phyloP scores from a whole-genome alignment of 2,888 invertebrate species.

The Glomeris marginata region DNA sequence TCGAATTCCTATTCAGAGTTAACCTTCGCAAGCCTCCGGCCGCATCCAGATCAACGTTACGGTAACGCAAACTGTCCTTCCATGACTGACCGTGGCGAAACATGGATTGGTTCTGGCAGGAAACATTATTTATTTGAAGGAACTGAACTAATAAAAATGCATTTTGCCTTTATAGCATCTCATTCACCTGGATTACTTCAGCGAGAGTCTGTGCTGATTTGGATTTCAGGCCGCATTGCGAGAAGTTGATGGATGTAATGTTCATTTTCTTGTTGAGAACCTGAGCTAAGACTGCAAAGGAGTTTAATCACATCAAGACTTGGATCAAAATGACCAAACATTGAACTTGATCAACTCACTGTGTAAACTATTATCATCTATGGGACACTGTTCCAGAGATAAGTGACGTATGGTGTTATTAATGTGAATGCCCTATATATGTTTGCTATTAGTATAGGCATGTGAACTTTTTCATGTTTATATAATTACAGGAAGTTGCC shows the following conservation, averaged over 20 bases:
- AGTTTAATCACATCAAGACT: too few relatives aligned
- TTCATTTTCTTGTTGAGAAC: slow-evolving; percentile 6
- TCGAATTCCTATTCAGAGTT: slow-evolving; percentile 6
- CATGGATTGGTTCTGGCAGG: slow-evolving; percentile 5
- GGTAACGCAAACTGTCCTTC: slow-evolving; percentile 10
- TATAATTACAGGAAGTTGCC: background rate
- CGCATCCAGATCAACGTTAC: slow-evolving; percentile 1
- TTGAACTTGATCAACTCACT: too few relatives aligned
- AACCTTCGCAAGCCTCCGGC: slow-evolving; percentile 9
- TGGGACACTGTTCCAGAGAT: slow-evolving; percentile 6
- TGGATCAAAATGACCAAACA: too few relatives aligned
- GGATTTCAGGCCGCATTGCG: slow-evolving; percentile 6
- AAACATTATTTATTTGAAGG: background rate
- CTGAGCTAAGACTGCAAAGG: slow-evolving; percentile 3
- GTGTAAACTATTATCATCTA: slow-evolving; percentile 5
- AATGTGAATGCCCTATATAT: background rate
- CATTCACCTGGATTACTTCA: slow-evolving; percentile 1
- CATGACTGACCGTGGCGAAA: slow-evolving; percentile 1
- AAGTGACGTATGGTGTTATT: slow-evolving; percentile 7
- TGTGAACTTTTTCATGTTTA: background rate
- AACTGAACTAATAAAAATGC: background rate
- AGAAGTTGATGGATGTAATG: slow-evolving; percentile 8
- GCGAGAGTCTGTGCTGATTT: background rate
- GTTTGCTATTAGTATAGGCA: background rate
- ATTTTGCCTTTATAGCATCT: too few relatives aligned